Evolutionary conservation across 2,797 vertebrate species (phyloP).

Genomic region (Artibeus lituratus): DNA sequence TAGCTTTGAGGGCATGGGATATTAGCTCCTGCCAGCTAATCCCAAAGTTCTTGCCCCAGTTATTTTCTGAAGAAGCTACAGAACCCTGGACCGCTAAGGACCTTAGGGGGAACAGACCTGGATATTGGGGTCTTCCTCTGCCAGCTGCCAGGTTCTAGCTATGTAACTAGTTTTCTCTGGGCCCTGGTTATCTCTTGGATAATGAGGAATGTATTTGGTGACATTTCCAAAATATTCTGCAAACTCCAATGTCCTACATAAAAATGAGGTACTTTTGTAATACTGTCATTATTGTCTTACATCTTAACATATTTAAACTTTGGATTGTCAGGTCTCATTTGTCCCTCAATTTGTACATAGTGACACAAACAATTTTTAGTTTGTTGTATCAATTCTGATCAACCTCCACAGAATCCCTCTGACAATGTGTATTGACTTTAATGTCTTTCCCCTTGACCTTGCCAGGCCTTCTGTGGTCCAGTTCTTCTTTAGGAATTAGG

Average conservation of each 20-base stretch:
- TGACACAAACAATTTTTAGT: background rate
- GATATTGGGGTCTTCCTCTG: accelerated
- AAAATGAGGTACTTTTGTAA: background rate
- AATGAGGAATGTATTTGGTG: background rate
- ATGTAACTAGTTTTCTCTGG: background rate
- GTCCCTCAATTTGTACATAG: background rate
- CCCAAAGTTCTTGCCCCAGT: background rate
- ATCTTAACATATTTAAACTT: background rate
- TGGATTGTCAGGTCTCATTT: background rate
- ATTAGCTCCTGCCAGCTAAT: background rate
- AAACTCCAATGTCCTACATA: background rate
- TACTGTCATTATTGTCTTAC: background rate
- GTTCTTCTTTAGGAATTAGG: slow-evolving; percentile 32
- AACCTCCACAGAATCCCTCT: slow-evolving; percentile 31
- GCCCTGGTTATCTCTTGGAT: background rate
- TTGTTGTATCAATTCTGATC: slow-evolving; percentile 42
- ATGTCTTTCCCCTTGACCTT: slow-evolving; percentile 52
- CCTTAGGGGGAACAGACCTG: accelerated
- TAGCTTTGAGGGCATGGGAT: background rate
- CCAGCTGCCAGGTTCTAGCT: accelerated
- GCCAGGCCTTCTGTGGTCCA: slow-evolving; percentile 5
- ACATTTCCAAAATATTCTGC: background rate
- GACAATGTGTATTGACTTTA: background rate
- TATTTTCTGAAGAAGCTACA: background rate
- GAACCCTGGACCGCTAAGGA: background rate